Conservation (phyloP, 1,140 invertebrate species). For the Polypedilum pembai region DNA sequence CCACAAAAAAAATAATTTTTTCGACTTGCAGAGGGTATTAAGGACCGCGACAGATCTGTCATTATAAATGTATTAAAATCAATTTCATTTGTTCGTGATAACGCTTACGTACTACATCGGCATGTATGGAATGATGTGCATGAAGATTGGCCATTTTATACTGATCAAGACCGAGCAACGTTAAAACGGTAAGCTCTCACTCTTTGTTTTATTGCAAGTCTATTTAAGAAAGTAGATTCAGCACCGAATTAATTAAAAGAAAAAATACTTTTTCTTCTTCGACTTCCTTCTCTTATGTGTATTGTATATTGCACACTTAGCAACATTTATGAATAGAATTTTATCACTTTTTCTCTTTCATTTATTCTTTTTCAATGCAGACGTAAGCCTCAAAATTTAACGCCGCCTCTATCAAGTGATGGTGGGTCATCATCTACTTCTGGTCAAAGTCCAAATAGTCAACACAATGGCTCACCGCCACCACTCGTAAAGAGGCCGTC, state of each 20-base stretch:
- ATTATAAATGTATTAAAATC: constrained; percentile 68
- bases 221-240: no score
- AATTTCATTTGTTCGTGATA: constrained; percentile 73
- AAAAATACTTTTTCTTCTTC: constrained; percentile 29
- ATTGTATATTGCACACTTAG: constrained; percentile 28
- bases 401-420: constrained; percentile 75
- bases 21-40: constrained; percentile 68
- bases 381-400: constrained; percentile 80
- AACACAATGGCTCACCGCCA: constrained; percentile 57
- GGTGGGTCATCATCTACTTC: constrained; percentile 48
- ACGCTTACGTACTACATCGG: constrained; percentile 76
- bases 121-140: constrained; percentile 87
- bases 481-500: constrained; percentile 37
- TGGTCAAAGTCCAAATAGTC: constrained; percentile 62
- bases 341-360: constrained; percentile 1
- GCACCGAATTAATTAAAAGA: constrained; percentile 30
- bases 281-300: constrained; percentile 18
- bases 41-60: constrained; percentile 69
- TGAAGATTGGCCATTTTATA: constrained; percentile 90
- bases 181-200: constrained; percentile 60
- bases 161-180: constrained; percentile 76
- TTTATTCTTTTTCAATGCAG: constrained; percentile 43
- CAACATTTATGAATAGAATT: constrained; percentile 20
- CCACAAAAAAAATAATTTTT: no score
- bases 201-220: background rate